Evolutionary conservation across 2,888 invertebrate species (phyloP).

Genomic region (Lithophane leautieri): DNA sequence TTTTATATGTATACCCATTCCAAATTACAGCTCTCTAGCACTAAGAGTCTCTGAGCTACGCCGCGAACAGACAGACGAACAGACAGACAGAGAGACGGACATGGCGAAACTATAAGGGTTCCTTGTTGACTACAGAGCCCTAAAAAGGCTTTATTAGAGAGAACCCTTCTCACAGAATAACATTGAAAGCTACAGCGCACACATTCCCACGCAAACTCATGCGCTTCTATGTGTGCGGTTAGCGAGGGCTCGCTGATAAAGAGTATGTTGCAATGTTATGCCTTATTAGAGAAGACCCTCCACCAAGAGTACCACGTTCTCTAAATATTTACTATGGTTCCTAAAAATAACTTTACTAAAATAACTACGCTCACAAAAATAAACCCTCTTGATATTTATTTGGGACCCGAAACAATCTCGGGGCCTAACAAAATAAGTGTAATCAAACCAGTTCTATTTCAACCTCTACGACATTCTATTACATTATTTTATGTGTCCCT

Average conservation of each 20-base stretch:
- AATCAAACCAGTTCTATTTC: constrained; percentile 50
- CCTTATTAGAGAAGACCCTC: constrained; percentile 8
- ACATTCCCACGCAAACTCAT: constrained; percentile 41
- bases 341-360: constrained; percentile 29
- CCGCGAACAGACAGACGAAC: too few species aligned
- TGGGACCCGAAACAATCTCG: constrained; percentile 35
- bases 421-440: constrained; percentile 48
- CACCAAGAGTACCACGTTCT: neutral
- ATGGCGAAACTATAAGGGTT: too few species aligned
- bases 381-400: constrained; percentile 42
- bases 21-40: too few species aligned
- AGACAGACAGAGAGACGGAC: too few species aligned
- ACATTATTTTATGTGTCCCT: constrained; percentile 69
- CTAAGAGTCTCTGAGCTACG: too few species aligned
- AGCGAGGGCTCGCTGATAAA: constrained; percentile 6
- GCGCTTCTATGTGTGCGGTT: constrained; percentile 10
- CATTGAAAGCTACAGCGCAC: constrained; percentile 40
- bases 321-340: constrained; percentile 14
- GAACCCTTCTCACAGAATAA: constrained; percentile 23
- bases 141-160: too few species aligned
- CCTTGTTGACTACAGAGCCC: too few species aligned
- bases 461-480: constrained; percentile 61
- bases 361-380: constrained; percentile 15
- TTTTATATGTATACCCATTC: too few species aligned
- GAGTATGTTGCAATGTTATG: constrained; percentile 31